These are phyloP conservation scores for Catharus bicknelli DNA, from an alignment of 2,113 vertebrate genomes.

Conservation along the genomic window DNA sequence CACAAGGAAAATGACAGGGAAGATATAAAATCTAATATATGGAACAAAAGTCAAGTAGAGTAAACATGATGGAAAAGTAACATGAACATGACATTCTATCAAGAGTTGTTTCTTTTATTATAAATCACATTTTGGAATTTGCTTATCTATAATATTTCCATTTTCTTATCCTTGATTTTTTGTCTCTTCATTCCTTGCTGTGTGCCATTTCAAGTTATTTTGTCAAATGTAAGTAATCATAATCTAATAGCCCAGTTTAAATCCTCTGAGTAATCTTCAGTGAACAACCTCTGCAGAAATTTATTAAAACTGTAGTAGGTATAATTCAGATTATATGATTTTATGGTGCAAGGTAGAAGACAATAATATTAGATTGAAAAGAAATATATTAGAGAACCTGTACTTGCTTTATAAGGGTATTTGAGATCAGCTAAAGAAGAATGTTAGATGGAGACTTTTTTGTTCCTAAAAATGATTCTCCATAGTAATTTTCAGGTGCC, in stretches of 20 bases:
- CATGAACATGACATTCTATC: background rate
- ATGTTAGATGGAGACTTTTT: background rate
- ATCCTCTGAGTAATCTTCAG: background rate
- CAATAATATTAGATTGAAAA: background rate
- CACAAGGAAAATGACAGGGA: background rate
- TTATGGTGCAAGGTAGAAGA: background rate
- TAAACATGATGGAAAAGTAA: background rate
- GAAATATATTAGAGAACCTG: background rate
- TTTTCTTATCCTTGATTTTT: background rate
- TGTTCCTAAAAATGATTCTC: background rate
- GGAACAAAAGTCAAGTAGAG: background rate
- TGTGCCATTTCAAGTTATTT: background rate
- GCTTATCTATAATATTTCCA: conserved; percentile 3
- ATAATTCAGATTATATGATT: background rate
- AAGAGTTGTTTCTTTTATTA: background rate
- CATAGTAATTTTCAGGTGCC: background rate
- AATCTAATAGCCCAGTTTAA: conserved; percentile 15
- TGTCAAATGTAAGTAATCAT: background rate
- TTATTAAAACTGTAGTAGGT: background rate
- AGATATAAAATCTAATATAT: background rate
- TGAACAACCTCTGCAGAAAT: background rate
- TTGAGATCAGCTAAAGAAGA: background rate
- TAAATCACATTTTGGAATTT: background rate
- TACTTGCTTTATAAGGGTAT: background rate
- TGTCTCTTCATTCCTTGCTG: background rate